Conservation (phyloP, 30 jellyfish, hydroid and myxozoan species). For the Sanderia malayensis region DNA sequence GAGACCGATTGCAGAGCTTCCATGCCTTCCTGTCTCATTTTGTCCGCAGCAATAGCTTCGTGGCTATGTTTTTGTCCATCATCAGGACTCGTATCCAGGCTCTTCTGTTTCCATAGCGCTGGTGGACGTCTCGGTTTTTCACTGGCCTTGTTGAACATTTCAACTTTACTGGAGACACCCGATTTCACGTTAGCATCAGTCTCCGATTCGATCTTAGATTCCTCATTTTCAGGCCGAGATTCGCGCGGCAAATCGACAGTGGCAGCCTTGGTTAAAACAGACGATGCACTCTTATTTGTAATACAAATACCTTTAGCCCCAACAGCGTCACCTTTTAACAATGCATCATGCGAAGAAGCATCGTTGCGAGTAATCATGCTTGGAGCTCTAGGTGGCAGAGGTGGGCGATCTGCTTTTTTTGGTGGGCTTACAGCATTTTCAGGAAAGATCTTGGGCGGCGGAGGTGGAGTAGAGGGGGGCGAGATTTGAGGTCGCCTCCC, state of each 20-base stretch:
- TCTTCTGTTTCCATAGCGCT: constrained; percentile 24
- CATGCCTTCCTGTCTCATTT: constrained; percentile 43
- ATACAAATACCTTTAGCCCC: background rate
- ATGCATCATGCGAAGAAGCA: constrained; percentile 19
- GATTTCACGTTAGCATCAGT: background rate
- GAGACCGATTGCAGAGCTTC: constrained; percentile 46
- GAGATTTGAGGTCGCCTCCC: constrained; percentile 52
- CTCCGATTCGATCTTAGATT: background rate
- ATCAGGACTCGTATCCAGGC: constrained; percentile 10
- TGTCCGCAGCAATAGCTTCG: background rate
- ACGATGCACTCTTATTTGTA: background rate
- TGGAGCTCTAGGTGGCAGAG: constrained; percentile 71
- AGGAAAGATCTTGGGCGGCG: constrained; percentile 44
- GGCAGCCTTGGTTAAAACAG: background rate
- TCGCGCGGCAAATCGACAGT: background rate
- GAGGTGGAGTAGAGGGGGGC: constrained; percentile 80
- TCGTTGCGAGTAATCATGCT: constrained; percentile 50
- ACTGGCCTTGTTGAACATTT: constrained; percentile 3
- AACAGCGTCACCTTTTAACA: background rate
- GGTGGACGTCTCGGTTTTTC: constrained; percentile 31
- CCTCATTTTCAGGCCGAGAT: background rate
- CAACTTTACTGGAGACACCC: constrained; percentile 26
- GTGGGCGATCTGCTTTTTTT: constrained; percentile 33
- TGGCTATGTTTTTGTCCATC: background rate
- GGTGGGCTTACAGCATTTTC: constrained; percentile 1